Evolutionary conservation across 1,140 invertebrate genomes (phyloP).

Genomic region (Sitobion miscanthi): DNA sequence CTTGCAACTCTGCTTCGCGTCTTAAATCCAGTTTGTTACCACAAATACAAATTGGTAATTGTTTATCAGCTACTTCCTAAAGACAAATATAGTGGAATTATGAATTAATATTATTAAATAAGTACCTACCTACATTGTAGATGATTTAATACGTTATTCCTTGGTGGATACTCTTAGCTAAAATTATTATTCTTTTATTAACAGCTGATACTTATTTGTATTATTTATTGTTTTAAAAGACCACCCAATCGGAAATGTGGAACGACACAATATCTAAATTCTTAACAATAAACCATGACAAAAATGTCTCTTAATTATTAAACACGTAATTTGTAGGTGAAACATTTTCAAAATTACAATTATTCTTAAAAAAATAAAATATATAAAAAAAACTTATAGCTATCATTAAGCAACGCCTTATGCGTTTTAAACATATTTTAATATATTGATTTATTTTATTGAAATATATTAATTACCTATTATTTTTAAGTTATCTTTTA

Average conservation of each 20-base stretch:
- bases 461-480: not conserved
- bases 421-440: not conserved
- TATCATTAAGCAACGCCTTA: no score
- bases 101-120: no score
- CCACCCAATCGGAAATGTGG: not conserved
- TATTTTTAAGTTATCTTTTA: not conserved
- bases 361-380: no score
- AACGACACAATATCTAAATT: not conserved
- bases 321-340: not conserved
- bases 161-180: not conserved
- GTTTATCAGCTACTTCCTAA: constrained; percentile 59
- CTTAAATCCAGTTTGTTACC: constrained; percentile 60
- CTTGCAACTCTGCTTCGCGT: constrained; percentile 56
- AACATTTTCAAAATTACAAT: not conserved
- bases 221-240: not conserved
- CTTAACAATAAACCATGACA: not conserved
- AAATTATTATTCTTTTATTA: not conserved
- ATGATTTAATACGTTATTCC: not conserved
- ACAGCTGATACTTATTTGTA: not conserved
- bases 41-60: constrained; percentile 59
- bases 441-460: no score
- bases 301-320: not conserved
- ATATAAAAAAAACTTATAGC: no score
- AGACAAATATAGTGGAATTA: not conserved
- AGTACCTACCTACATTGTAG: no score